Base-by-base conservation (phyloP, 2,113 vertebrate genomes). In the Baryphthengus martii region DNA sequence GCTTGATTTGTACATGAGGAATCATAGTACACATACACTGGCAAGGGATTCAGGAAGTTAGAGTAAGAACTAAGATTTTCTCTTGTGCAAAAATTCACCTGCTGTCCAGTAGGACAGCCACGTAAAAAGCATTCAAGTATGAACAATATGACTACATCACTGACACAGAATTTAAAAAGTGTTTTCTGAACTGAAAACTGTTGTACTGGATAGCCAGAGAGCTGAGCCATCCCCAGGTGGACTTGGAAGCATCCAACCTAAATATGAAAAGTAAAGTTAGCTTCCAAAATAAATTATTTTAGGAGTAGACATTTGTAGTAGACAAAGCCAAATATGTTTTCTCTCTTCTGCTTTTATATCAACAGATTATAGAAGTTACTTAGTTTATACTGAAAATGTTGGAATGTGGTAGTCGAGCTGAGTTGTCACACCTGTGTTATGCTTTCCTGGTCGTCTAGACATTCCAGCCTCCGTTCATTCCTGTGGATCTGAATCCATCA, bases 381-480 rank as follows among this genome's bases (percentile, higher is more conserved):
- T 88, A 77, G 95, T 93, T 97, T 96, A 86, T 92, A 93, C 68
- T 93, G 88, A 93, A 90, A 96, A 94, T 83, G 63, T 94, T 97
- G 96, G 92, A 94, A 97, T 96, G 95, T 92, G 85, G 91, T 95
- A 95, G 88, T 88, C 5, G 2, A 93, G 85, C 82, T 90, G 85
- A 95, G 66, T 90, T 96, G 92, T 97, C 93, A 85, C 96, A 97
- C 96, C 95, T 97, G 96, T 97, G 96, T 97, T 97, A 96, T 96
- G 93, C 95, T 97, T 97, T 96, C 85, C 95, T 91, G 74, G 85
- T 96, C 4, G 95, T 97, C 96, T 97, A 95, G 95, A 97, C 96
- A 95, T 97, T 97, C 94, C 96, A 97, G 75, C 90, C 53, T 97
- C 78, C 4, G 4, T 95, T 97, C 92, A 91, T 95, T 96, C 95